These are phyloP conservation scores for Ethmia dodecea DNA, from an alignment of 2,888 invertebrate genomes.

Conservation along the genomic window DNA sequence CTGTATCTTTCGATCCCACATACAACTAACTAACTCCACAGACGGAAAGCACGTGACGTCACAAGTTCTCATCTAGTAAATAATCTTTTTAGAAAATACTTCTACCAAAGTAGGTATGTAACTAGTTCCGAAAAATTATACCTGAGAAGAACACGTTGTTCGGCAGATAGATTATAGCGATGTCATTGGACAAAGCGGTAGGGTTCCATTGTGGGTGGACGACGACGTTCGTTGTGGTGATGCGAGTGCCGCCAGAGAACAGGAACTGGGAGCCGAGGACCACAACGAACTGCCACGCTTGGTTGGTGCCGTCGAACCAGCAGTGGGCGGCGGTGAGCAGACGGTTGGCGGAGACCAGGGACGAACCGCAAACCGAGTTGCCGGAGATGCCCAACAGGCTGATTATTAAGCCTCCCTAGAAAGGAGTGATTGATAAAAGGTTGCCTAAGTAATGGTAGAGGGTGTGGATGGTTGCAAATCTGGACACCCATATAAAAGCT, in stretches of 20 bases:
- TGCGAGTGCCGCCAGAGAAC: constrained; percentile 27
- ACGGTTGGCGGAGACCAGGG: constrained; percentile 22
- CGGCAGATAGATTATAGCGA: constrained; percentile 26
- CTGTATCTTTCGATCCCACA: too few species aligned
- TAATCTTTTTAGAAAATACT: neutral
- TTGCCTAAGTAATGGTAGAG: too few species aligned
- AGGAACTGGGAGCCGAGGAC: constrained; percentile 28
- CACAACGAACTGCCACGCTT: constrained; percentile 23
- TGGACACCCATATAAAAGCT: neutral
- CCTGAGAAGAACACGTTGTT: constrained; percentile 15
- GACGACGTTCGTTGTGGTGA: constrained; percentile 20
- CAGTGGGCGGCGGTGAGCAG: constrained; percentile 32
- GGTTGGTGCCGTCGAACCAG: constrained; percentile 25
- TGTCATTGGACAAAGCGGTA: constrained; percentile 19
- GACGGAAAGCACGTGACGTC: too few species aligned
- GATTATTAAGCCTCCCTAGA: constrained; percentile 27
- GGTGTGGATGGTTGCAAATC: too few species aligned
- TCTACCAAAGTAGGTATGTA: neutral
- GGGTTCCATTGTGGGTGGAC: constrained; percentile 24
- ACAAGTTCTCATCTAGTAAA: too few species aligned
- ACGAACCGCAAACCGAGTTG: constrained; percentile 25
- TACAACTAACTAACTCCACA: too few species aligned
- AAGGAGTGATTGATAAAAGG: neutral
- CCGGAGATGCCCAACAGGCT: constrained; percentile 17
- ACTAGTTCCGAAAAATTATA: neutral